Evolutionary conservation across 2,888 invertebrate species (phyloP), one percentile per base, ranked within the genome.

Genomic region (Campoplex capitator): DNA sequence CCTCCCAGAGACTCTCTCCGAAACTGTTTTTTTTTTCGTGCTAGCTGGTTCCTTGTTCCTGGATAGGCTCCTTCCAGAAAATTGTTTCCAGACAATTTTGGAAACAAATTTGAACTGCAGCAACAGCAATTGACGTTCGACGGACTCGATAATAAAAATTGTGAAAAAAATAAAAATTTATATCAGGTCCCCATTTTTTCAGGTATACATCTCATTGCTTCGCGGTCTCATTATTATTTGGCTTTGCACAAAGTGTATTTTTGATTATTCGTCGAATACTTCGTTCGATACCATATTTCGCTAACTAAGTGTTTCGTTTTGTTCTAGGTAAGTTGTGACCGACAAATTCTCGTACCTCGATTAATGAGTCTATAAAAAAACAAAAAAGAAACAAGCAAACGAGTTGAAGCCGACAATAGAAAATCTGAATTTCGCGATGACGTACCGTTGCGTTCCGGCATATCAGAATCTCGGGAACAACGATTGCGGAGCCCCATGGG

Each of bases 241-340:
- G 18, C 3, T 51, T 51, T 42, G 42, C 1, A 38, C 38, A 9
- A 42, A 7, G 1, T 1, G 42, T 9, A 9, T 9, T 42, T 2
- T 7, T 42, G 9, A 18, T 51, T 58, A 51, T 23, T 23, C 7
- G 68, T 7, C 28, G 9, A 73, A 56, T 85, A 28, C 78, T 54
- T 38, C 11, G 38, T 62, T 74, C 45, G 38, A 56, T 76, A 16
- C 38, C 54, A 6, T 58, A 95, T 58, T 95, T 95, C 95, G 94
- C 95, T 96, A 96, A 95, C 95, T 95, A 95, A 94, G 95, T 95
- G 95, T 96, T 96, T 96, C 93, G 95, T 95, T 95, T 96, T 95
- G 95, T 96, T 96, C 95, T 96, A 96, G 96, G 96, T 96, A 96
- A 96, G 96, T 96, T 95, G 96, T 96, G 95, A 96, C 94, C 95